Base-by-base conservation (phyloP, 2,888 invertebrate species). In the Nesidiocoris tenuis region DNA sequence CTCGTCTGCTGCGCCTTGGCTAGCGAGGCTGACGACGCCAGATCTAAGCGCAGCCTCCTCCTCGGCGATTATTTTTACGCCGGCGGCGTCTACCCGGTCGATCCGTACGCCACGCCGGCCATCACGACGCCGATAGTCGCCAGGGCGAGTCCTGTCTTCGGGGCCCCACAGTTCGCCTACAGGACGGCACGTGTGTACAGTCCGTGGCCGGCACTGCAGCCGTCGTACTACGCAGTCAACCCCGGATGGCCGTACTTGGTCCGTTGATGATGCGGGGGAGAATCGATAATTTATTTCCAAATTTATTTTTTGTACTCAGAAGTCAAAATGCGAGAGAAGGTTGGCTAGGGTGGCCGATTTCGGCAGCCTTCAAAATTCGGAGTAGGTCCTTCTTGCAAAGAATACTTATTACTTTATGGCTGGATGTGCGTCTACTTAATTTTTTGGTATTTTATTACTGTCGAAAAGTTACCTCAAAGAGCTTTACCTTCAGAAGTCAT, bases 21-120 rank as follows among this genome's bases (percentile, higher is more conserved):
- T 1, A 55, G 55, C 21, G 67, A 67, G 2, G 39, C 39, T 7
- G 39, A 39, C 12, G 67, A 67, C 22, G 56, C 12, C 12, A 19
- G 67, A 1, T 22, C 67, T 2, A 67, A 67, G 16, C 67, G 67
- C 16, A 67, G 67, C 67, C 56, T 56, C 55, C 21, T 67, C 55
- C 54, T 54, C 17, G 39, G 55, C 55, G 54, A 39, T 39, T 1
- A 39, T 22, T 19, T 56, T 56, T 67, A 67, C 56, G 25, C 23
- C 65, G 67, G 67, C 56, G 55, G 54, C 56, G 66, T 39, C 12
- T 22, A n/a, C 22, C 66, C 66, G 1, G 54, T 66, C 9, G 54
- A 19, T n/a, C 9, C 66, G 1, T 39, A 39, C 17, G 25, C 18
- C 1, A 25, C 65, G n/a, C 55, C 55, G n/a, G 55, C 22, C 55